Conservation (phyloP, 2,888 invertebrate genomes). For the Dolichopus griseipennis region DNA sequence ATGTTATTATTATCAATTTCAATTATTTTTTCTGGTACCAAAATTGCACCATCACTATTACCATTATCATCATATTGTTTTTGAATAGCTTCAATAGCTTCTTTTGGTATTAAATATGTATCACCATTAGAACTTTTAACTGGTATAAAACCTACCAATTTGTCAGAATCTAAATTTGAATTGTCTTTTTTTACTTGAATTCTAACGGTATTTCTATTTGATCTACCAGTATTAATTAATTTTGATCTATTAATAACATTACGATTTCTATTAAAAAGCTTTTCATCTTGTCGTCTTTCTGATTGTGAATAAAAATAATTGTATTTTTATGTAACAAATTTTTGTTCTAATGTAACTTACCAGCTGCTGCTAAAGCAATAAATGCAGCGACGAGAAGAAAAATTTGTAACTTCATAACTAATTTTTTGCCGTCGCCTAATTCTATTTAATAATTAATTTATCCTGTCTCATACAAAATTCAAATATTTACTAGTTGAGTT, state of each 20-base stretch:
- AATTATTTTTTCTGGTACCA: constrained; percentile 2
- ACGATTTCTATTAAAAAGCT: neutral
- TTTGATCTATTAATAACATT: neutral
- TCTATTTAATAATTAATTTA: neutral
- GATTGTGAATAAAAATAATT: neutral
- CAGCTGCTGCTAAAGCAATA: neutral
- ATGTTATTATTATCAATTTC: neutral
- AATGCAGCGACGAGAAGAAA: neutral
- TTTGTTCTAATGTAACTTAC: neutral
- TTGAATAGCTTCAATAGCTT: neutral
- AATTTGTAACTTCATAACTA: neutral
- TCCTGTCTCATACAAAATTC: neutral
- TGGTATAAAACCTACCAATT: neutral
- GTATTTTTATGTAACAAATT: neutral
- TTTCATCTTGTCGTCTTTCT: neutral
- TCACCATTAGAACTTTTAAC: neutral
- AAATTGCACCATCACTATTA: neutral
- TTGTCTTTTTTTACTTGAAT: neutral
- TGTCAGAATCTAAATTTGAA: neutral
- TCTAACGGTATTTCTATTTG: neutral
- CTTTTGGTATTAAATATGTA: constrained; percentile 7
- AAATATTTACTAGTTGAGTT: neutral
- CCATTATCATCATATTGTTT: neutral
- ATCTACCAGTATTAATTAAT: neutral
- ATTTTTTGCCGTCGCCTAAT: too few species aligned